Conservation (phyloP, 2,888 invertebrate species). For the Drosophila prolongata region DNA sequence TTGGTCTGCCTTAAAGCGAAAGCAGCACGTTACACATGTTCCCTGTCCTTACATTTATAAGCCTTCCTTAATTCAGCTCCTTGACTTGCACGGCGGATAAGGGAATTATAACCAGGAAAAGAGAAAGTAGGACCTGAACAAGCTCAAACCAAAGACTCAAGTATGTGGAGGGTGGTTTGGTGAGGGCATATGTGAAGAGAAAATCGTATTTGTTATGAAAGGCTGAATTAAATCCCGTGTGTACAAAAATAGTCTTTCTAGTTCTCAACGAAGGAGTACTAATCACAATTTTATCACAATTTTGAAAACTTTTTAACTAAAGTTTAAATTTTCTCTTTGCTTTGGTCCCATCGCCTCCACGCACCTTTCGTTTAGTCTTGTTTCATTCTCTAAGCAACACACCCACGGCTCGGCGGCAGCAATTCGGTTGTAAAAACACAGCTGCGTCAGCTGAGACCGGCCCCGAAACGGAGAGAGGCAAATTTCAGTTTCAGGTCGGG, state of each 20-base stretch:
- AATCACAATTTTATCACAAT: too few relatives aligned
- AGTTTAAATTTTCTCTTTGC: background rate
- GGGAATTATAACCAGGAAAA: too few relatives aligned
- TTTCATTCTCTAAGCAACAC: constrained; percentile 30
- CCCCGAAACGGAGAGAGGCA: background rate
- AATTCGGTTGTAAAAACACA: constrained; percentile 44
- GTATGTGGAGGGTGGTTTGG: too few relatives aligned
- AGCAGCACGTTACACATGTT: constrained; percentile 52
- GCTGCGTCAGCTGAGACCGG: constrained; percentile 24
- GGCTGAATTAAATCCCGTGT: too few relatives aligned
- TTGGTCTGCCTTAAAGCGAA: constrained; percentile 25
- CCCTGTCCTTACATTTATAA: constrained; percentile 56
- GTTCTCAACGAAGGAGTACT: too few relatives aligned
- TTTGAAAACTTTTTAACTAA: too few relatives aligned
- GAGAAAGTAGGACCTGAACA: too few relatives aligned
- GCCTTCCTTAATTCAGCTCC: constrained; percentile 59
- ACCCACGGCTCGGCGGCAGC: constrained; percentile 31
- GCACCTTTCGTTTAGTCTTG: constrained; percentile 1
- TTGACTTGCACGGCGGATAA: constrained; percentile 4
- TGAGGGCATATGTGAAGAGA: too few relatives aligned
- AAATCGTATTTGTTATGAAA: too few relatives aligned
- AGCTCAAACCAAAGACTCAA: too few relatives aligned
- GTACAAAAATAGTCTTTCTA: too few relatives aligned
- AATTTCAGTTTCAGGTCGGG: constrained; percentile 6
- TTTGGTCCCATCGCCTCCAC: background rate